These are phyloP conservation scores for Lepidurus packardi DNA, from an alignment of 1,140 invertebrate species.

Conservation along the genomic window DNA sequence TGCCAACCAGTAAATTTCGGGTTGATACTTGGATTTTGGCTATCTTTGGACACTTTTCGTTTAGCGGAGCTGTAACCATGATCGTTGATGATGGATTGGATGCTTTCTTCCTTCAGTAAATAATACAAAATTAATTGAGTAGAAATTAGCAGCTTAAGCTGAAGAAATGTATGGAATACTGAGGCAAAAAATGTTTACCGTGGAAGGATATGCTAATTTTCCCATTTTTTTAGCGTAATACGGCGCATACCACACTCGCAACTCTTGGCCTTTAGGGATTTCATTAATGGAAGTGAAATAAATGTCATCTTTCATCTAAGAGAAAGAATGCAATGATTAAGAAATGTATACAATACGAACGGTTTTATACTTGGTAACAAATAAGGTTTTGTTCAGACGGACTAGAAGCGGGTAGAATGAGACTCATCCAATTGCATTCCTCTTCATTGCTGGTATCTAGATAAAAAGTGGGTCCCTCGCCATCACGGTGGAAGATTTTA, in stretches of 20 bases:
- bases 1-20: no score
- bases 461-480: constrained; percentile 41
- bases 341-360: background rate
- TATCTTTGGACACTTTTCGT: background rate
- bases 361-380: constrained; percentile 53
- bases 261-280: constrained; percentile 51
- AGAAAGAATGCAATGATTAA: constrained; percentile 24
- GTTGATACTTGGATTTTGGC: background rate
- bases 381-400: constrained; percentile 55
- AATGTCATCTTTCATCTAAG: constrained; percentile 49
- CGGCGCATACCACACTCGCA: constrained; percentile 58
- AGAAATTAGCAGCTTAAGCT: background rate
- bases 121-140: background rate
- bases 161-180: background rate
- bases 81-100: background rate
- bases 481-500: constrained; percentile 39
- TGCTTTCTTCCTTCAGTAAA: background rate
- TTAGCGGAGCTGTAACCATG: background rate
- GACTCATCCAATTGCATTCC: constrained; percentile 60
- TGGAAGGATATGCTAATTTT: constrained; percentile 24
- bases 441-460: constrained; percentile 53
- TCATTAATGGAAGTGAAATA: constrained; percentile 54
- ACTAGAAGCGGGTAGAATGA: constrained; percentile 49
- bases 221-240: constrained; percentile 48
- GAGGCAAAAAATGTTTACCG: background rate